Evolutionary conservation across 2,113 vertebrate species (phyloP).

Genomic region (Cheilinus undulatus): DNA sequence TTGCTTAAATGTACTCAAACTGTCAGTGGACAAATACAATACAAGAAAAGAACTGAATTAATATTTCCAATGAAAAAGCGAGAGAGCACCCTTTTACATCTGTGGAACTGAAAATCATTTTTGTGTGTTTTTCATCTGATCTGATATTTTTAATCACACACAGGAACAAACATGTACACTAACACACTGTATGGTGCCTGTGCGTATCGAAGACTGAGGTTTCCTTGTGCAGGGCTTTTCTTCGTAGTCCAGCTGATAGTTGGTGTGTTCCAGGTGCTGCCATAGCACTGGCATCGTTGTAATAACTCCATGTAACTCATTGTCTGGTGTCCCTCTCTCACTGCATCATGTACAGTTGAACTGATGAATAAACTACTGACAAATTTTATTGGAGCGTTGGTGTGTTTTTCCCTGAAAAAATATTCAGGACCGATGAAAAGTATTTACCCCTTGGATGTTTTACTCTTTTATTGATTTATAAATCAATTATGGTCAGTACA

Average conservation of each 20-base stretch:
- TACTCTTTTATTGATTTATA: no score
- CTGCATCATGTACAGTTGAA: slow-evolving; percentile 83
- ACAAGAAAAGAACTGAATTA: slow-evolving; percentile 33
- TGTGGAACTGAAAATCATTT: slow-evolving; percentile 67
- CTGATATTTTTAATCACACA: slow-evolving; percentile 73
- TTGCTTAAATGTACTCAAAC: slow-evolving; percentile 68
- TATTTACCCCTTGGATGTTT: no score
- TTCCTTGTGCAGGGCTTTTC: slow-evolving; percentile 69
- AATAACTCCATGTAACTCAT: slow-evolving; percentile 74
- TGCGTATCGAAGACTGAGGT: slow-evolving; percentile 69
- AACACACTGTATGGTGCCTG: slow-evolving; percentile 68
- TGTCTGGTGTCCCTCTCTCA: slow-evolving; percentile 79
- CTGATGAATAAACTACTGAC: slow-evolving; percentile 81
- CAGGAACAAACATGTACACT: slow-evolving; percentile 29
- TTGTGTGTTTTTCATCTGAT: slow-evolving; percentile 73
- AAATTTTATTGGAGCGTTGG: slow-evolving; percentile 69
- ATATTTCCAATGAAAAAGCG: slow-evolving; percentile 47
- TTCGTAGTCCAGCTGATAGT: slow-evolving; percentile 75
- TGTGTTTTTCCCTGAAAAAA: slow-evolving; percentile 35
- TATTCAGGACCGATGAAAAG: no score
- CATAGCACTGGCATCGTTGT: slow-evolving; percentile 74
- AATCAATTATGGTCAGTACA: no score
- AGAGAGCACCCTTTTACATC: slow-evolving; percentile 72
- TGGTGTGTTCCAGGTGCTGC: slow-evolving; percentile 79
- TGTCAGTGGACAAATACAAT: slow-evolving; percentile 48